phyloP scores from a whole-genome alignment of 2,888 invertebrate genomes.

The Gandaritis pyraliata region DNA sequence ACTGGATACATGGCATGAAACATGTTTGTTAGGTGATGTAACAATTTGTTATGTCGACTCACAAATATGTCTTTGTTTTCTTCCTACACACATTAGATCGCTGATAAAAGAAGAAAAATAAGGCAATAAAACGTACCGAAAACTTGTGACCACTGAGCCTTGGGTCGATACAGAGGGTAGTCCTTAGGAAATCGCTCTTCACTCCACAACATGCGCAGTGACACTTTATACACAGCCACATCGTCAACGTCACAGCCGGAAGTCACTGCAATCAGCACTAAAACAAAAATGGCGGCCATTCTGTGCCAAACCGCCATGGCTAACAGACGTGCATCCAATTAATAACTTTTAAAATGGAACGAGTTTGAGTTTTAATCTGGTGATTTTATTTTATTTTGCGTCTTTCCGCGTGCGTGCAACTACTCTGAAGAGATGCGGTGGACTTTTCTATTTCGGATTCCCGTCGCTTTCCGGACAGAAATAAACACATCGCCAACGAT shows the following conservation, averaged over 20 bases:
- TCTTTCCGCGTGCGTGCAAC: conserved; percentile 68
- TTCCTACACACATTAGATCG: conserved; percentile 26
- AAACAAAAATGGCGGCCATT: conserved; percentile 75
- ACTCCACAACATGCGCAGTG: conserved; percentile 94
- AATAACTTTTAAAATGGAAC: conserved; percentile 24
- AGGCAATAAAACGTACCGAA: conserved; percentile 87
- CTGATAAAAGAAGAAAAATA: conserved; percentile 32
- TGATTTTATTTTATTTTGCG: conserved; percentile 40
- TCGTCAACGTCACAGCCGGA: conserved; percentile 89
- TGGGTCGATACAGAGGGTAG: conserved; percentile 93
- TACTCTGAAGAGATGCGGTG: conserved; percentile 65
- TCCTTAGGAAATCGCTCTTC: conserved; percentile 94
- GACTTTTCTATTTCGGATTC: conserved; percentile 81
- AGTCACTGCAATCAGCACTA: conserved; percentile 50
- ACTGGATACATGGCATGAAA: too few species aligned
- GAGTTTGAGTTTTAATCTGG: conserved; percentile 41
- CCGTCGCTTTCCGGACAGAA: conserved; percentile 68
- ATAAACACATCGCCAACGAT: conserved; percentile 75
- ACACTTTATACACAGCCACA: conserved; percentile 94
- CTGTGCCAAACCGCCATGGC: conserved; percentile 55
- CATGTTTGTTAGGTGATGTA: too few species aligned
- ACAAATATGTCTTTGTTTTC: conserved; percentile 33
- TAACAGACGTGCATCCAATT: conserved; percentile 44
- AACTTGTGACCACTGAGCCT: conserved; percentile 96
- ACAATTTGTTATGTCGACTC: conserved; percentile 8